phyloP scores from a whole-genome alignment of 2,113 vertebrate genomes.

The Grus americana region DNA sequence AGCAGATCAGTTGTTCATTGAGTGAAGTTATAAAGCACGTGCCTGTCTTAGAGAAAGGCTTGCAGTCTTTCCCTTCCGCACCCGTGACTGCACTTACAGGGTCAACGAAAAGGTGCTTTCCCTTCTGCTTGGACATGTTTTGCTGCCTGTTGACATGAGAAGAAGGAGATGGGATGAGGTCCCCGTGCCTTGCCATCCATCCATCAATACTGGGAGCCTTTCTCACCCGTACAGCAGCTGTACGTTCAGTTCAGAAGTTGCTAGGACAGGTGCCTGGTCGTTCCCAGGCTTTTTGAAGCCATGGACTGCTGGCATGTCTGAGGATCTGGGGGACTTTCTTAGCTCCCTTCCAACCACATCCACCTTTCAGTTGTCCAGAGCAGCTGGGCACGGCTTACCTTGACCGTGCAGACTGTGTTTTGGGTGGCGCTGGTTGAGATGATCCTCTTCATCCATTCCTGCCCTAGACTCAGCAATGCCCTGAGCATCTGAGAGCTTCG shows the following conservation, averaged over 20 bases:
- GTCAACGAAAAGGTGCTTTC: neutral
- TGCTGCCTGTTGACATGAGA: neutral
- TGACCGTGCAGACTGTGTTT: neutral
- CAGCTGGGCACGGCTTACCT: fast-evolving
- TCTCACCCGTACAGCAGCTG: neutral
- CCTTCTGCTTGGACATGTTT: neutral
- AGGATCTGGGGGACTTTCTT: neutral
- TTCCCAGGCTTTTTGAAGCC: neutral
- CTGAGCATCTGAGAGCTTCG: neutral
- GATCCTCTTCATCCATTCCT: neutral
- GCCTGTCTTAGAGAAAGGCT: neutral
- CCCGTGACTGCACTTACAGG: neutral
- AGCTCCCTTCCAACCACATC: neutral
- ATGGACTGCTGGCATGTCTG: neutral
- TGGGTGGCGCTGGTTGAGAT: neutral
- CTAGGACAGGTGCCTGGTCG: neutral
- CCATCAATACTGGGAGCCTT: neutral
- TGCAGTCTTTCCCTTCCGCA: neutral
- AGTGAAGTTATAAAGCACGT: neutral
- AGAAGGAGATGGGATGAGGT: neutral
- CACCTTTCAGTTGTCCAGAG: neutral
- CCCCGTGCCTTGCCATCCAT: neutral
- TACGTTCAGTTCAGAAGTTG: neutral
- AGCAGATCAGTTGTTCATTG: neutral
- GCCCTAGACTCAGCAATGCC: neutral